Percentiles rank a stretch among this genome's conserved stretches.
phyloP scores from a whole-genome alignment of 2,888 invertebrate genomes.

The Protophormia terraenovae region DNA sequence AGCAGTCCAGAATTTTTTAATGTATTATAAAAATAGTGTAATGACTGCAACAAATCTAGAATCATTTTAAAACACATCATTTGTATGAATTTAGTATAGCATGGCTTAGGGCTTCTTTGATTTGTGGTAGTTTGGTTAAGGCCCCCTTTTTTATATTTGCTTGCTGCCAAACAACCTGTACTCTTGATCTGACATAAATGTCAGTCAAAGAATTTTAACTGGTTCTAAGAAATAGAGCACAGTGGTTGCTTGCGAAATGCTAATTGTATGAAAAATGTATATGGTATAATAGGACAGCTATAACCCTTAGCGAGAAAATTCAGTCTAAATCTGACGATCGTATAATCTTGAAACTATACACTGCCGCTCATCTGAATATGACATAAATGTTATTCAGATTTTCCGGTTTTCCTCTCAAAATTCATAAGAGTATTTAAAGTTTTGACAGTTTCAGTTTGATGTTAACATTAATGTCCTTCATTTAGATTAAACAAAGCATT shows the following conservation, averaged over 20 bases:
- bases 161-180: slow-evolving; percentile 55
- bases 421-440: no score
- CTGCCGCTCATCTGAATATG: no score
- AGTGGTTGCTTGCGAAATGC: not conserved
- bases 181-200: slow-evolving; percentile 59
- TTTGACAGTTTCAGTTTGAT: no score
- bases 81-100: not conserved
- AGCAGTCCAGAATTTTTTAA: not conserved
- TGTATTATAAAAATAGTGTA: not conserved
- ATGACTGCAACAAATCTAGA: slow-evolving; percentile 25
- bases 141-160: not conserved
- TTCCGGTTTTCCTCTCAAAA: no score
- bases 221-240: slow-evolving; percentile 22
- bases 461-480: no score
- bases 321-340: no score
- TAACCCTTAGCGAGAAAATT: no score
- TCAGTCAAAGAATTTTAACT: slow-evolving; percentile 51
- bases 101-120: slow-evolving; percentile 47
- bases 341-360: no score
- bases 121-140: slow-evolving; percentile 22
- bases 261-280: not conserved
- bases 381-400: no score
- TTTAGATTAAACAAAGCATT: no score
- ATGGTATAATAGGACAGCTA: no score
- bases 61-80: slow-evolving; percentile 7